Evolutionary conservation across 2,797 vertebrate species (phyloP).

Genomic region (Threskiornis aethiopicus): DNA sequence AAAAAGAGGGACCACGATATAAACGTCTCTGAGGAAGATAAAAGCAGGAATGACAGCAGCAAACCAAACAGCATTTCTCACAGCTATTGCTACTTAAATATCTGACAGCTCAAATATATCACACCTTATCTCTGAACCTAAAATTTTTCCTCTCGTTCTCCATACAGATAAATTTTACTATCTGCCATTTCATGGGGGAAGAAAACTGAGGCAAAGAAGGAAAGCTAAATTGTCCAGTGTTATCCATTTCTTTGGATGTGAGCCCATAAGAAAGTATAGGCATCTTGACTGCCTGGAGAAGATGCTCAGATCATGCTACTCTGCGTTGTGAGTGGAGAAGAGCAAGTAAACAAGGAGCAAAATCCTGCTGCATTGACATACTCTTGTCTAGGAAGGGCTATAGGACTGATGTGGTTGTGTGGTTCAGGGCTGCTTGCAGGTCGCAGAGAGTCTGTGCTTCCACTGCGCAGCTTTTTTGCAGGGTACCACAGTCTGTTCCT

Average conservation of each 20-base stretch:
- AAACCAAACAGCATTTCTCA: constrained; percentile 13
- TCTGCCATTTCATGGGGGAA: neutral
- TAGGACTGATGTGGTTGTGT: neutral
- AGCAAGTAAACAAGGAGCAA: neutral
- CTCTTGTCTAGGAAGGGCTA: neutral
- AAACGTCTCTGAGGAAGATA: neutral
- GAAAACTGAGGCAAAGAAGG: neutral
- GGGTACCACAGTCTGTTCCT: neutral
- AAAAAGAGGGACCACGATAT: neutral
- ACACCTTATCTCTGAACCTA: neutral
- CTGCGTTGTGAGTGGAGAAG: neutral
- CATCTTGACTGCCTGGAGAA: neutral
- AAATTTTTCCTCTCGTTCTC: neutral
- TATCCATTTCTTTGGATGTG: neutral
- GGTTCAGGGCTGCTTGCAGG: neutral
- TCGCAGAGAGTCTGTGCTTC: neutral
- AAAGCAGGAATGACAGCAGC: neutral
- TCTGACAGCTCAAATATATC: constrained; percentile 1
- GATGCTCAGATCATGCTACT: neutral
- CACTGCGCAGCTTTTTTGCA: neutral
- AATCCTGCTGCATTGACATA: neutral
- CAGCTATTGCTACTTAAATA: neutral
- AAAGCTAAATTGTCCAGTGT: neutral
- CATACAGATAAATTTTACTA: neutral
- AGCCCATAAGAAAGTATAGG: neutral